Evolutionary conservation across 1,140 invertebrate genomes (phyloP), one percentile per base, ranked within the genome.

Genomic region (Patella vulgata): DNA sequence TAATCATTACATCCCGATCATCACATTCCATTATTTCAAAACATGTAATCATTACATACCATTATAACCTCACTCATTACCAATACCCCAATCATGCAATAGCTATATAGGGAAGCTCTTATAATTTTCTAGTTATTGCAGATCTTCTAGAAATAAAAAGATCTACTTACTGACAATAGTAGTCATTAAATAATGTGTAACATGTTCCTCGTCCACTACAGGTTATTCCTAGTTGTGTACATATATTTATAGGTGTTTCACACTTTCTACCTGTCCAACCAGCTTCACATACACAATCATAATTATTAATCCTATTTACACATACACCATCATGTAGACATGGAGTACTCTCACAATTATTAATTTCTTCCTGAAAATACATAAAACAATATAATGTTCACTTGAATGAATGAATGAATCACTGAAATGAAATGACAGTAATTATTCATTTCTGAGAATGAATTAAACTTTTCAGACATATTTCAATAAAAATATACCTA

Each of bases 201-300:
- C 96, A 99, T 21, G 88, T 88, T 27, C 94, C 96, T 77, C 96
- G 91, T 83, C 98, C 98, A 75, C 94, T 90, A 80, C 96, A 98
- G 52, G 55, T 44, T 8, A 87, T 87, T 89, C 90, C 60, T 8
- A 9, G 21, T n/a, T 8, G 11, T 8, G 90, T 88, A 50, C 69
- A 71, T 11, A 36, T n/a, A 12, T 64, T 19, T 9, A 56, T 43
- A 1, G 46, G 12, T 1, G 14, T 46, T 14, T 67, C 53, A 62
- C 65, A 67, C 21, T 30, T 19, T 17, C 42, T 19, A 5, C 65
- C 65, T 5, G 39, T 61, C 65, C 65, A 67, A 48, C 60, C 57
- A 5, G 39, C 11, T 9, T 33, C 21, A 61, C 70, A 72, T 3
- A 59, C 33, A 61, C 70, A 72, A 2, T n/a, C 14, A 23, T 53